Evolutionary conservation across 2,888 invertebrate species (phyloP).

Genomic region (Ophioninae sp.): DNA sequence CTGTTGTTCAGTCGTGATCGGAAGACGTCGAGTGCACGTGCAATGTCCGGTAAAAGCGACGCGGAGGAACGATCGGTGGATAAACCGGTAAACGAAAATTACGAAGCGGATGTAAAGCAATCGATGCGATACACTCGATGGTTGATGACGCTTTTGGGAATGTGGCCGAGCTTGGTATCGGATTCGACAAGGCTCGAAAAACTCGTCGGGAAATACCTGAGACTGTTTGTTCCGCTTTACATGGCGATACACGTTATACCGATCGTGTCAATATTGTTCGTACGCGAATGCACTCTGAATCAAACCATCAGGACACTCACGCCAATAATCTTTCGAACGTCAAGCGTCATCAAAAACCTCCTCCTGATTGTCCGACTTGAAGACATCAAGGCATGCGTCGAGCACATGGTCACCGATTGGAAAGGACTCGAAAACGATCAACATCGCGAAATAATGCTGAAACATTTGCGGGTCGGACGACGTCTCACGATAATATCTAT

Average conservation of each 20-base stretch:
- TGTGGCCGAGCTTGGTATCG: conserved; percentile 45
- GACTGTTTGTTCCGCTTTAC: conserved; percentile 24
- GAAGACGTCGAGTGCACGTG: neutral
- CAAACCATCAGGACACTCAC: too few relatives aligned
- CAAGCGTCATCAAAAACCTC: too few relatives aligned
- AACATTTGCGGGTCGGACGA: too few relatives aligned
- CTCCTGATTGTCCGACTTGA: too few relatives aligned
- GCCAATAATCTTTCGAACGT: too few relatives aligned
- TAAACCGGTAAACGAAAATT: conserved; percentile 21
- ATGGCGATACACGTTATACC: conserved; percentile 20
- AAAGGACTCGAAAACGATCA: too few relatives aligned
- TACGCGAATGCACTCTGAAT: too few relatives aligned
- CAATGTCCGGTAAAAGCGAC: conserved; percentile 11
- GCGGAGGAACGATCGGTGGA: neutral
- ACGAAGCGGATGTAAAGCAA: conserved; percentile 20
- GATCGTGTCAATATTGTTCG: conserved; percentile 1
- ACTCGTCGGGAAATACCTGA: conserved; percentile 13
- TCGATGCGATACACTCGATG: conserved; percentile 35
- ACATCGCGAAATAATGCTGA: too few relatives aligned
- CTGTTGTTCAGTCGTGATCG: neutral
- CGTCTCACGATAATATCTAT: too few relatives aligned
- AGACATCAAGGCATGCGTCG: too few relatives aligned
- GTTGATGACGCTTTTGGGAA: conserved; percentile 50
- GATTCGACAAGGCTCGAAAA: conserved; percentile 27
- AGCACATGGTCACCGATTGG: too few relatives aligned